A percentile compares a stretch with the other conserved stretches of the same genome.
Conservation (phyloP, 2,888 invertebrate species). For the Dolomedes plantarius region DNA sequence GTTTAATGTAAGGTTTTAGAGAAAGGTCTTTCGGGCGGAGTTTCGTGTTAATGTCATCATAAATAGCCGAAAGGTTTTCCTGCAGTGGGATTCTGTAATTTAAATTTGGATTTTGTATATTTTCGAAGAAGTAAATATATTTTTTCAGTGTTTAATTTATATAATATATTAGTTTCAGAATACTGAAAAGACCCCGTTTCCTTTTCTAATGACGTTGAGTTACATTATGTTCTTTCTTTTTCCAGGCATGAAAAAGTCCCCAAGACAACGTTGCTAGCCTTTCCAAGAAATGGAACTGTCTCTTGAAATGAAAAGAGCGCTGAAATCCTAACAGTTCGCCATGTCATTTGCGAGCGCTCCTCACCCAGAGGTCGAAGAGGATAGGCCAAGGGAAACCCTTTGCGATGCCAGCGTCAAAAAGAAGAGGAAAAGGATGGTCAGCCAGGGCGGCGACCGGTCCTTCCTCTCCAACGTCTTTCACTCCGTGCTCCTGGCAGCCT, state of each 20-base stretch:
- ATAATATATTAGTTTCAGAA: too few species aligned
- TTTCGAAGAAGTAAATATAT: too few species aligned
- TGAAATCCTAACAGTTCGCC: slow-evolving; percentile 49
- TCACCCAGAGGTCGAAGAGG: slow-evolving; percentile 29
- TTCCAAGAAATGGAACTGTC: slow-evolving; percentile 16
- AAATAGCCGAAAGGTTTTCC: too few species aligned
- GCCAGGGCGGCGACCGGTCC: slow-evolving; percentile 5
- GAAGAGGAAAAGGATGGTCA: background rate
- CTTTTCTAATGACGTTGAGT: too few species aligned
- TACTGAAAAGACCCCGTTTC: too few species aligned
- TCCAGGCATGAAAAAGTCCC: slow-evolving; percentile 36
- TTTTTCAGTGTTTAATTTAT: too few species aligned
- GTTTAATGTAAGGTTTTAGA: too few species aligned
- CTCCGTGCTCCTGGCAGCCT: slow-evolving; percentile 48
- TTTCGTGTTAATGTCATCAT: too few species aligned
- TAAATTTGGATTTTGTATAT: too few species aligned
- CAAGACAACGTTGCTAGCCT: background rate
- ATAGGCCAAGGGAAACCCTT: background rate
- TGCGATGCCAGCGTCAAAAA: background rate
- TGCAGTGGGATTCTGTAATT: too few species aligned
- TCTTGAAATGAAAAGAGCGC: slow-evolving; percentile 15
- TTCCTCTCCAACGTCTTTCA: slow-evolving; percentile 37
- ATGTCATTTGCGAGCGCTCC: slow-evolving; percentile 18
- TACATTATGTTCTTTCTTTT: slow-evolving; percentile 6
- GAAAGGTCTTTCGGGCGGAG: too few species aligned